Conservation (phyloP, 1,140 invertebrate species). For the Eulimnadia texana region DNA sequence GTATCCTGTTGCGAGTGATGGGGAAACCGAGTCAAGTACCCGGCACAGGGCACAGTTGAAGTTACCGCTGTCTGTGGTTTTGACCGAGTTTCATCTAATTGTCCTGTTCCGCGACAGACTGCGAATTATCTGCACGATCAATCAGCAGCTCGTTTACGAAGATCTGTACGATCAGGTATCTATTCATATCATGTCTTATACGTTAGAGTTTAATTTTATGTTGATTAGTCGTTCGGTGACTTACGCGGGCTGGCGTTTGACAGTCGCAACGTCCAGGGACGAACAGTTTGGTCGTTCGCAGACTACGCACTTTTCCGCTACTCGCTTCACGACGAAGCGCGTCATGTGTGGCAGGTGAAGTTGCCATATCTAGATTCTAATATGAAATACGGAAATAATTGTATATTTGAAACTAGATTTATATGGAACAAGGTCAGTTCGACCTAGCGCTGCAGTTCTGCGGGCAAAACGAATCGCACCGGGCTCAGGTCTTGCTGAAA, state of each 20-base stretch:
- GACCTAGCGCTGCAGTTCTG: conserved; percentile 71
- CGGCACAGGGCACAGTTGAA: conserved; percentile 7
- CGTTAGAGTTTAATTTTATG: conserved; percentile 12
- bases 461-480: conserved; percentile 53
- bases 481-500: conserved; percentile 70
- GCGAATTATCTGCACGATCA: conserved; percentile 68
- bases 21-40: neutral
- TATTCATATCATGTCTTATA: conserved; percentile 9
- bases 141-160: conserved; percentile 74
- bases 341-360: conserved; percentile 63
- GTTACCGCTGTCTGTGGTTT: conserved; percentile 54
- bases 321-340: conserved; percentile 65
- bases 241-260: conserved; percentile 71
- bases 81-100: conserved; percentile 82
- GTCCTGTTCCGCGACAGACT: conserved; percentile 68
- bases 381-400: neutral
- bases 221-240: conserved; percentile 53
- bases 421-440: conserved; percentile 73
- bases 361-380: conserved; percentile 12
- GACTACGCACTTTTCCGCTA: conserved; percentile 72
- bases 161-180: conserved; percentile 57
- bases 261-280: conserved; percentile 41
- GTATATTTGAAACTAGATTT: conserved; percentile 41
- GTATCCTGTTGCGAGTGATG: conserved; percentile 22
- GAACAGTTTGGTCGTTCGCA: conserved; percentile 68